Base-by-base conservation (phyloP, 2,113 vertebrate species). In the Gymnogyps californianus region DNA sequence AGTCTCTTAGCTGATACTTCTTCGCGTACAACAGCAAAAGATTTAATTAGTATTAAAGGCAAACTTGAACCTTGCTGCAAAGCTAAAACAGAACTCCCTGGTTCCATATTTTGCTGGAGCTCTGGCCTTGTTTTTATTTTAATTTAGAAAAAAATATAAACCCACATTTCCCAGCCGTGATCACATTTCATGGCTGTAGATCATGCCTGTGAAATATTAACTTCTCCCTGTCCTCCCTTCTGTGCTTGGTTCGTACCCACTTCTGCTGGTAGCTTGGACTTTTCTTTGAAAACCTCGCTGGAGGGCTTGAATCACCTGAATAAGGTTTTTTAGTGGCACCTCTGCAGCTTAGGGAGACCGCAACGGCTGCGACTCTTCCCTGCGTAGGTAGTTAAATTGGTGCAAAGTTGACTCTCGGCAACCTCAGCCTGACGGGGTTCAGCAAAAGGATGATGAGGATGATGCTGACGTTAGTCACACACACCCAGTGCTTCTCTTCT, bases 41-140 rank as follows among this genome's bases (percentile, higher is more conserved):
- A 88, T 88, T 96, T 95, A 83, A 96, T 97, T 94, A 86, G 67
- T 44, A 49, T 93, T 95, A 93, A 93, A 87, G 89, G 51, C 4
- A 90, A 92, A 71, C 34, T 62, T 54, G 19, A 94, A 77, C 58
- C 94, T 91, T 77, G 32, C 51, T 94, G 84, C 54, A 93, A 74
- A 4, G 8, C 64, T 91, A 69, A 91, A 94, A 25, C 70, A 94
- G 87, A 97, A 66, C 49, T 91, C 78, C 58, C 66, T 0, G 0
- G 71, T 72, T 80, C 96, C 66, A 47, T 80, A 90, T 85, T 96
- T 83, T 86, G 26, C 71, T 90, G 66, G 46, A 90, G 32, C 57
- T 47, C 22, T 59, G 51, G 58, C 14, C 83, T 93, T 88, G 58
- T 20, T 88, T 96, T 94, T 42, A 46, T 91, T 96, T 93, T 76